These are phyloP conservation scores for Nemotelus nigrinus DNA, from an alignment of 2,888 invertebrate genomes.

Conservation along the genomic window DNA sequence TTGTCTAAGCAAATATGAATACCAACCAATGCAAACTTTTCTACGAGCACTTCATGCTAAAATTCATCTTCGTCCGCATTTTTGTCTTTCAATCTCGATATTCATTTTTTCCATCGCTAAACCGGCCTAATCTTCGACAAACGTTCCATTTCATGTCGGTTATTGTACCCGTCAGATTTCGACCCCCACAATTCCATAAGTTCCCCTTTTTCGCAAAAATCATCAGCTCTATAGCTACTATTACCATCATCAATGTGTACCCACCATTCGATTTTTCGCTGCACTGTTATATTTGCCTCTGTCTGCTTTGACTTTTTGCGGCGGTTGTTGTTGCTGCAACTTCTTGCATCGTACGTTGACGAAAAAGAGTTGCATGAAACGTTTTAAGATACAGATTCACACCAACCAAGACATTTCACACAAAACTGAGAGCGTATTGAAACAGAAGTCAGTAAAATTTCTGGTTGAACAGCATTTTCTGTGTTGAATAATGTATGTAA, in stretches of 20 bases:
- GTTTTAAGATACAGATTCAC: too few species aligned
- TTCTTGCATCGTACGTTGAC: slow-evolving; percentile 7
- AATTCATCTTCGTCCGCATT: too few species aligned
- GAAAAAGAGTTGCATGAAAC: not conserved
- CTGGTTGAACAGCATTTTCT: slow-evolving; percentile 34
- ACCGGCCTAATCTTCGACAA: slow-evolving; percentile 14
- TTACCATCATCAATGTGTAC: not conserved
- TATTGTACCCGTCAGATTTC: slow-evolving; percentile 11
- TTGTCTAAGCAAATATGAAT: too few species aligned
- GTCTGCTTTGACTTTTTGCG: not conserved
- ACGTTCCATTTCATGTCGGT: slow-evolving; percentile 12
- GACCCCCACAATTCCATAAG: not conserved
- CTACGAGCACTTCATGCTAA: too few species aligned
- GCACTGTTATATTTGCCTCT: too few species aligned
- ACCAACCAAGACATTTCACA: too few species aligned
- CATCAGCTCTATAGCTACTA: not conserved
- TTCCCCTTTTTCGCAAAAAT: slow-evolving; percentile 15
- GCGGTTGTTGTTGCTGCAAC: not conserved
- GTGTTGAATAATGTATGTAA: slow-evolving; percentile 21
- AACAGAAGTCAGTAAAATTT: slow-evolving; percentile 15
- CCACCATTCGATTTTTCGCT: not conserved
- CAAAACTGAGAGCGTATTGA: too few species aligned
- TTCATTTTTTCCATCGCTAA: not conserved
- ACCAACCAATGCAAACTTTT: too few species aligned
- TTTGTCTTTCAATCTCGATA: too few species aligned